Conservation (phyloP, 1,140 invertebrate genomes). For the Aphelinus atriplicis region DNA sequence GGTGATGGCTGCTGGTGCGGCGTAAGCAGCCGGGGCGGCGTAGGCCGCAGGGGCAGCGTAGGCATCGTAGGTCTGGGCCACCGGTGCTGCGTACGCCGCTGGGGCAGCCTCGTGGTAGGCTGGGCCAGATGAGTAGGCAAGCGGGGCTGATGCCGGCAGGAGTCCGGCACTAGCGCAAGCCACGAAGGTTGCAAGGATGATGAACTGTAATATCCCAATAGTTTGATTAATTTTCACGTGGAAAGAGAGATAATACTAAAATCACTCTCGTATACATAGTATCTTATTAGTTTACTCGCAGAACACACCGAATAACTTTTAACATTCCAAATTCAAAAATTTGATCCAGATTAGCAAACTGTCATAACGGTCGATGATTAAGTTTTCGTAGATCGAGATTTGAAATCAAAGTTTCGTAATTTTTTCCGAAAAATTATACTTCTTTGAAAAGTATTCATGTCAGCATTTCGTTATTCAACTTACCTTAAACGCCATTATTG, state of each 20-base stretch:
- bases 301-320: too few relatives aligned
- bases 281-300: too few relatives aligned
- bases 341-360: too few relatives aligned
- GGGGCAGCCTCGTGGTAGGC: conserved; percentile 4
- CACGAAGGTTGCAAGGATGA: conserved; percentile 62
- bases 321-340: too few relatives aligned
- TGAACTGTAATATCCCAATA: conserved; percentile 57
- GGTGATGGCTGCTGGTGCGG: conserved; percentile 23
- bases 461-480: background rate
- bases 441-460: too few relatives aligned
- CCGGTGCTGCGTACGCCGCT: conserved; percentile 14
- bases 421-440: too few relatives aligned
- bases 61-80: conserved; percentile 14
- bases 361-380: background rate
- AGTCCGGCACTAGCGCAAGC: conserved; percentile 61
- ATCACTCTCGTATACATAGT: too few relatives aligned
- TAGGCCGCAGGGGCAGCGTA: conserved; percentile 16
- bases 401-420: too few relatives aligned
- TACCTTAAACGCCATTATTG: conserved; percentile 34
- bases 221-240: too few relatives aligned
- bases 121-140: conserved; percentile 23
- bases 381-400: background rate
- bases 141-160: conserved; percentile 35
- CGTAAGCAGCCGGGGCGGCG: conserved; percentile 37
- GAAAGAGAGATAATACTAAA: too few relatives aligned